Evolutionary conservation across 2,888 invertebrate genomes (phyloP).

Genomic region (Eupithecia centaureata): DNA sequence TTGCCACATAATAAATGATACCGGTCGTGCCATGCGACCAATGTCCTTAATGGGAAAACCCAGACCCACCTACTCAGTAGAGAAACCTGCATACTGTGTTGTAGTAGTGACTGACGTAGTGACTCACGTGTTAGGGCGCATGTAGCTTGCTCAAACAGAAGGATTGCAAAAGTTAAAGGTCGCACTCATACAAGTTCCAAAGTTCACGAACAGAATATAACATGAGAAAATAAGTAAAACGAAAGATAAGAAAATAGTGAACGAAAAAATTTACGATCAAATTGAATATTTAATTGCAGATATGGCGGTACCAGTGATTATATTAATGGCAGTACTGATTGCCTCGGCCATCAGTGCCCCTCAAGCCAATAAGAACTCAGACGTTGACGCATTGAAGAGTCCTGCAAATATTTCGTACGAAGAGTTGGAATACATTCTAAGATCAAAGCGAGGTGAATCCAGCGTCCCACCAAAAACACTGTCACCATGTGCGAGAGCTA

Average conservation of each 20-base stretch:
- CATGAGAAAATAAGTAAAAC: neutral
- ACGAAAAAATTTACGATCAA: neutral
- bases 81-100: constrained; percentile 12
- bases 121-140: neutral
- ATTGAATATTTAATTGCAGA: constrained; percentile 20
- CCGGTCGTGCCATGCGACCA: constrained; percentile 11
- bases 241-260: neutral
- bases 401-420: constrained; percentile 60
- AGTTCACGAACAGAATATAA: neutral
- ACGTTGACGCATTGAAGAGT: constrained; percentile 65
- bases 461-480: constrained; percentile 59
- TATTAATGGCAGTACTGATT: constrained; percentile 48
- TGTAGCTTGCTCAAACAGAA: constrained; percentile 1
- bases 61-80: constrained; percentile 15
- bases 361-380: constrained; percentile 43
- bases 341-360: constrained; percentile 54
- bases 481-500: constrained; percentile 89
- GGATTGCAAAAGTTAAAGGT: neutral
- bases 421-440: constrained; percentile 65
- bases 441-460: constrained; percentile 54
- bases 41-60: constrained; percentile 40
- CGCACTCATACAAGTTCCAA: neutral
- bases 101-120: neutral
- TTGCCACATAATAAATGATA: constrained; percentile 7
- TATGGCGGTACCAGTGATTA: constrained; percentile 45